Percentiles rank a stretch among this genome's conserved stretches.
These are phyloP conservation scores for Caenorhabditis doughertyi DNA, from an alignment of 2,888 invertebrate genomes.

Conservation along the genomic window DNA sequence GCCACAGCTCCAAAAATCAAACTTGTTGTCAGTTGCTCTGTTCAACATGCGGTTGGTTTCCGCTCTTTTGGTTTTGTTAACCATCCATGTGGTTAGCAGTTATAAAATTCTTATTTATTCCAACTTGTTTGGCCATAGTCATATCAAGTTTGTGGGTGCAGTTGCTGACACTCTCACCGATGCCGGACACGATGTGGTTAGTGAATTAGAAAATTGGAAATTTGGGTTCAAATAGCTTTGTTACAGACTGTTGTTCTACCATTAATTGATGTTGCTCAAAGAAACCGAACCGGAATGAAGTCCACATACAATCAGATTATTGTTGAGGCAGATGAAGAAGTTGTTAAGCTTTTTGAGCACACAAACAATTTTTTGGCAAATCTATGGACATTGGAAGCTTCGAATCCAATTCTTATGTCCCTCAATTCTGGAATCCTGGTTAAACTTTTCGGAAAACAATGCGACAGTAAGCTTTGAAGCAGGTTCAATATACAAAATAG, in stretches of 20 bases:
- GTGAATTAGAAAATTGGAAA: too few relatives aligned
- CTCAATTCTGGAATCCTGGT: neutral
- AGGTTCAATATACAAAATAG: neutral
- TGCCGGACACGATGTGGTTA: slow-evolving; percentile 67
- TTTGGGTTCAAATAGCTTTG: too few relatives aligned
- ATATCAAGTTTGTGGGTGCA: slow-evolving; percentile 53
- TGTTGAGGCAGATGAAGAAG: slow-evolving; percentile 48
- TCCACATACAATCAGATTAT: slow-evolving; percentile 38
- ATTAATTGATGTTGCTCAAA: slow-evolving; percentile 36
- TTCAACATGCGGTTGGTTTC: slow-evolving; percentile 42
- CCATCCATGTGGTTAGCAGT: neutral
- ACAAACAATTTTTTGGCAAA: slow-evolving; percentile 29
- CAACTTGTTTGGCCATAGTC: slow-evolving; percentile 64
- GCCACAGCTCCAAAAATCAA: slow-evolving; percentile 4
- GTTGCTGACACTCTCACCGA: slow-evolving; percentile 63
- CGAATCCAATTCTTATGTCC: slow-evolving; percentile 47
- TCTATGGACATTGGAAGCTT: slow-evolving; percentile 39
- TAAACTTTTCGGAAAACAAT: slow-evolving; percentile 37
- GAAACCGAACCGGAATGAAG: slow-evolving; percentile 30
- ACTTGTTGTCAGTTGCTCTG: slow-evolving; percentile 13
- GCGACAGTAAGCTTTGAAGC: slow-evolving; percentile 25
- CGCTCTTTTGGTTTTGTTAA: slow-evolving; percentile 15
- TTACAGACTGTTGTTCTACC: slow-evolving; percentile 55
- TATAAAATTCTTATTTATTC: slow-evolving; percentile 64
- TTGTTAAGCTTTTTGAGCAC: neutral